phyloP scores from a whole-genome alignment of 2,797 vertebrate genomes.

The Acanthurus lineatus region DNA sequence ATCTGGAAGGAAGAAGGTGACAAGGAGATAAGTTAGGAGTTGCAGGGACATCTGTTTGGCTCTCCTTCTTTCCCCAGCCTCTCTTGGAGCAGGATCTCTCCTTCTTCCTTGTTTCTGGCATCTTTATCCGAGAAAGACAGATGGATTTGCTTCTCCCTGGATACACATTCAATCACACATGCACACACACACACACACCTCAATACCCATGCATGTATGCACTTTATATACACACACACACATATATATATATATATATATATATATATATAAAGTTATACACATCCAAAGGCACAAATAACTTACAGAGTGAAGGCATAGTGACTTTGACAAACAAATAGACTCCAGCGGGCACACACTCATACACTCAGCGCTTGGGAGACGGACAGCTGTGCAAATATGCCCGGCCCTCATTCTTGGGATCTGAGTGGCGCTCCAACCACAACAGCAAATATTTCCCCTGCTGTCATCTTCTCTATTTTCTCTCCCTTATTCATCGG shows the following conservation, averaged over 20 bases:
- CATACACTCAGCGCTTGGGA: conserved; percentile 72
- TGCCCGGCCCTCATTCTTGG: conserved; percentile 76
- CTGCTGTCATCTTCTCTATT: conserved; percentile 80
- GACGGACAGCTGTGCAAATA: conserved; percentile 83
- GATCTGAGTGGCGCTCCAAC: conserved; percentile 75
- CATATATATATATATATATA: conserved; percentile 18
- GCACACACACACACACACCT: conserved; percentile 40
- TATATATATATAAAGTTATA: conserved; percentile 56
- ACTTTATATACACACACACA: no score
- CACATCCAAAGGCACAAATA: conserved; percentile 71
- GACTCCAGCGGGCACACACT: conserved; percentile 74
- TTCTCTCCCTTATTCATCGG: conserved; percentile 70
- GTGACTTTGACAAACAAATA: conserved; percentile 81
- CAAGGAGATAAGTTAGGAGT: conserved; percentile 72
- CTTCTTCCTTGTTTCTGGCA: conserved; percentile 80
- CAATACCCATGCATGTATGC: conserved; percentile 49
- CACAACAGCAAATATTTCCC: conserved; percentile 84
- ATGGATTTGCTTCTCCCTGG: conserved; percentile 82
- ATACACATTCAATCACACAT: conserved; percentile 63
- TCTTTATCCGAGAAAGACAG: conserved; percentile 82
- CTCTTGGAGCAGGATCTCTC: conserved; percentile 74
- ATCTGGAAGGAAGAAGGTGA: conserved; percentile 75
- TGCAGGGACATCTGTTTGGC: conserved; percentile 76
- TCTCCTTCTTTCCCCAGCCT: conserved; percentile 50
- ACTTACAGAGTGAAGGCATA: conserved; percentile 70